Evolutionary conservation across 2,888 invertebrate species (phyloP).

Genomic region (Hirtodrosophila duncani): DNA sequence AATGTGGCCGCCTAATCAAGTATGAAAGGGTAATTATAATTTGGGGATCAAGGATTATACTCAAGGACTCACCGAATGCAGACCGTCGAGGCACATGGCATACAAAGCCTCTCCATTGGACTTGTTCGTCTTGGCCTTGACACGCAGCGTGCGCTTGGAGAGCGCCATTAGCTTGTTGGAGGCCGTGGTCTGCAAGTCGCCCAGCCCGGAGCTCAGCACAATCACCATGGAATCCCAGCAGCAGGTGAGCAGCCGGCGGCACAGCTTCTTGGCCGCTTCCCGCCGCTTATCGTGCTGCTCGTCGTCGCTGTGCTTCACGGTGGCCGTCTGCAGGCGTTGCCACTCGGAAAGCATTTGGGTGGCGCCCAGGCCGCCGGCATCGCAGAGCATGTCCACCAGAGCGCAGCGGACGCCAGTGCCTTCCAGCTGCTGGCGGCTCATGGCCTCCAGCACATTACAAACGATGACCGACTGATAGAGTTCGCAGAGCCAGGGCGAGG

Average conservation of each 20-base stretch:
- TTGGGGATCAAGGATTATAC: background rate
- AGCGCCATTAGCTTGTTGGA: slow-evolving; percentile 82
- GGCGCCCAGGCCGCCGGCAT: slow-evolving; percentile 90
- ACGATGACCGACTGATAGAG: slow-evolving; percentile 92
- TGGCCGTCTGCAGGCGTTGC: slow-evolving; percentile 89
- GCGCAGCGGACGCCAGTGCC: slow-evolving; percentile 74
- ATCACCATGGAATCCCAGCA: slow-evolving; percentile 96
- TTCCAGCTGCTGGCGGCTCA: slow-evolving; percentile 73
- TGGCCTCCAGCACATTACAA: slow-evolving; percentile 77
- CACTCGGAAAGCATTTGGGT: slow-evolving; percentile 92
- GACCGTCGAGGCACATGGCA: slow-evolving; percentile 90
- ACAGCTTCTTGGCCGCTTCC: slow-evolving; percentile 88
- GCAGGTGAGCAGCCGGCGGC: slow-evolving; percentile 88
- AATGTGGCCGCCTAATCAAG: slow-evolving; percentile 86
- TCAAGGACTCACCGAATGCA: slow-evolving; percentile 85
- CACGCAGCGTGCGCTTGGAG: slow-evolving; percentile 79
- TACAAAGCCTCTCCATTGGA: slow-evolving; percentile 86
- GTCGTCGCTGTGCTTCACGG: slow-evolving; percentile 81
- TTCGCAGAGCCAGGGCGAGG: slow-evolving; percentile 95
- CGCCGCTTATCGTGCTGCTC: slow-evolving; percentile 85
- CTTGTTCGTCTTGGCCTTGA: slow-evolving; percentile 79
- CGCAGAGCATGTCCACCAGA: slow-evolving; percentile 80
- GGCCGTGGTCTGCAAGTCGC: slow-evolving; percentile 79
- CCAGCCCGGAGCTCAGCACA: slow-evolving; percentile 88
- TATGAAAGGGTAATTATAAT: background rate